Base-by-base conservation (phyloP, 2,888 invertebrate genomes). In the Parnassius orleans region DNA sequence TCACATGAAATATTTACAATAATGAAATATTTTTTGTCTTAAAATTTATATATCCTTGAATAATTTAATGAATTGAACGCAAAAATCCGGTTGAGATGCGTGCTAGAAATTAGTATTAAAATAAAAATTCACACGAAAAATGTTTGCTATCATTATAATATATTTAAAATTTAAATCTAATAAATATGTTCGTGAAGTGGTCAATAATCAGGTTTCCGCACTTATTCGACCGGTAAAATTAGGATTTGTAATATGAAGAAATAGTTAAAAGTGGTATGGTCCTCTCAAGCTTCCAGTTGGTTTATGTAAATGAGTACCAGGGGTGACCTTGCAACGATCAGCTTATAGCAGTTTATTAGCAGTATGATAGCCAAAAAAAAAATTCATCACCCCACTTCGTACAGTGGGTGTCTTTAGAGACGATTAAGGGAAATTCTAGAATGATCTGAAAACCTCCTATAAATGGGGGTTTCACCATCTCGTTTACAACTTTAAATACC, bases 261-360 rank as follows among this genome's bases (percentile, higher is more conserved):
- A 50, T 24, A 43, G 11, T 44, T 15, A 53, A 47, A 60, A 55
- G 44, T 33, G 14, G 51, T 56, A 41, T 33, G 33, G 33, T 33
- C 33, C 33, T 33, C 33, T 33, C 15, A 15, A 52, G 14, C 42
- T 12, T 53, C n/a, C 43, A 52, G 47, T 53, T 51, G 46, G 24
- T n/a, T 19, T 24, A 46, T 58, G 58, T 46, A 63, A 59, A 63
- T 63, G 41, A 43, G 14, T 33, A 2, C n/a, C 43, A 10, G 51
- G 57, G 15, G 10, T 41, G 59, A 63, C 54, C 62, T 63, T 63
- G 53, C 50, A 54, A 54, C 50, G 58, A 51, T 55, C 58, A 41
- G 54, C 55, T 46, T 47, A 7, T 33, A 33, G 33, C 33, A 24
- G 24, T 3, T 24, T 24, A 24, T 24, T 24, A 24, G 24, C 2